A percentile compares a stretch with the other conserved stretches of the same genome.
Conservation (phyloP, 2,113 vertebrate species). For the Neopipo cinnamomea region DNA sequence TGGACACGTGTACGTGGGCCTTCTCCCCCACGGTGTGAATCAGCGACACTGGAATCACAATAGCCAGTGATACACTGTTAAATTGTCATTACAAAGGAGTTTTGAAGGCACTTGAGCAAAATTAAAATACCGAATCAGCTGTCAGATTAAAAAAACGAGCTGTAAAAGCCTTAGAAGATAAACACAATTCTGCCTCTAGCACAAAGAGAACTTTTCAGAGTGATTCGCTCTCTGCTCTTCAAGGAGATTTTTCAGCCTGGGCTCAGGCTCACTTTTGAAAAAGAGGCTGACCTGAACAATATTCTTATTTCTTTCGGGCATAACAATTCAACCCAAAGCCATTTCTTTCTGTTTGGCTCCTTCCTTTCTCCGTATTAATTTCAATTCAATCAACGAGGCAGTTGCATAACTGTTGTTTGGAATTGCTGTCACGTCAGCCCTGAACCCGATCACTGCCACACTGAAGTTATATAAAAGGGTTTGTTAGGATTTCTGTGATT, state of each 20-base stretch:
- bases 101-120: background rate
- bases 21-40: background rate
- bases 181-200: background rate
- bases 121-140: background rate
- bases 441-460: background rate
- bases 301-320: background rate
- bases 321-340: background rate
- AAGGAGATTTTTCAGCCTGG: background rate
- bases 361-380: constrained; percentile 38
- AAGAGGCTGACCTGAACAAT: background rate
- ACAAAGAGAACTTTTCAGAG: background rate
- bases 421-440: constrained; percentile 54
- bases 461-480: constrained; percentile 43
- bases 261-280: background rate
- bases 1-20: background rate
- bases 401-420: constrained; percentile 62
- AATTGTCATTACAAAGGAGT: background rate
- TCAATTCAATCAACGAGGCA: constrained; percentile 35
- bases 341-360: constrained; percentile 10
- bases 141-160: background rate
- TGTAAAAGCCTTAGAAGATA: background rate
- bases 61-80: rapidly evolving
- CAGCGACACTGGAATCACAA: background rate
- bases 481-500: constrained; percentile 11
- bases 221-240: background rate